These are phyloP conservation scores for Ageneiosus marmoratus DNA, from an alignment of 2,113 vertebrate species.

Conservation along the genomic window DNA sequence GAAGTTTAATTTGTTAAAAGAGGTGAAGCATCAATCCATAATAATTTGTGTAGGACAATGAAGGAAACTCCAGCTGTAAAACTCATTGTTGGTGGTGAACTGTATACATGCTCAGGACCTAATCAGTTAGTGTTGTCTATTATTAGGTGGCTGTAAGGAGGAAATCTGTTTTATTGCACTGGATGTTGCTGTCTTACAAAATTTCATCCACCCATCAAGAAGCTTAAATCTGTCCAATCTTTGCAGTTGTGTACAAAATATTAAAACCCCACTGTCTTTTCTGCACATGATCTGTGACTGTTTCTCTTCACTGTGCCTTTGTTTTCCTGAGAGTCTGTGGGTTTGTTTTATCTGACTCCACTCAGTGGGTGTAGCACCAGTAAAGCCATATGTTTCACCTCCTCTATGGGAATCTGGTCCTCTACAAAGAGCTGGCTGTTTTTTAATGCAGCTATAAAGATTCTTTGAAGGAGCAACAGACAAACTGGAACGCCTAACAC, in stretches of 20 bases:
- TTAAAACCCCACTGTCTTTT: slow-evolving; percentile 4
- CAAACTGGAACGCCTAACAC: slow-evolving; percentile 19
- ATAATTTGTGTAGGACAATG: slow-evolving; percentile 9
- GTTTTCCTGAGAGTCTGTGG: slow-evolving; percentile 31
- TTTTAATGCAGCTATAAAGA: slow-evolving; percentile 58
- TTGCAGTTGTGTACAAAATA: background rate
- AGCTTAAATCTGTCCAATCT: background rate
- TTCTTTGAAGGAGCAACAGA: slow-evolving; percentile 30
- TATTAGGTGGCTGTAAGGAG: background rate
- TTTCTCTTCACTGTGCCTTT: slow-evolving; percentile 28
- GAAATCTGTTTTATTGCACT: background rate
- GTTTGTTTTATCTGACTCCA: slow-evolving; percentile 43
- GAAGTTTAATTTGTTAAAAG: background rate
- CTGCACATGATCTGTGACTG: background rate
- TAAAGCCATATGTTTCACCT: slow-evolving; percentile 31
- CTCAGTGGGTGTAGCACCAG: slow-evolving; percentile 2
- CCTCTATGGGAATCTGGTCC: slow-evolving; percentile 35
- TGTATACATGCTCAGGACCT: background rate
- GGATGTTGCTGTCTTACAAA: background rate
- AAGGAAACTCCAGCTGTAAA: slow-evolving; percentile 13
- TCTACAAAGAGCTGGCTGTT: slow-evolving; percentile 48
- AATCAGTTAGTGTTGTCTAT: background rate
- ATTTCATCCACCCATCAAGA: background rate
- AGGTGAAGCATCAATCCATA: background rate
- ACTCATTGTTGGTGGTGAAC: background rate